phyloP scores from a whole-genome alignment of 2,888 invertebrate genomes.

The Cephus sareptanus region DNA sequence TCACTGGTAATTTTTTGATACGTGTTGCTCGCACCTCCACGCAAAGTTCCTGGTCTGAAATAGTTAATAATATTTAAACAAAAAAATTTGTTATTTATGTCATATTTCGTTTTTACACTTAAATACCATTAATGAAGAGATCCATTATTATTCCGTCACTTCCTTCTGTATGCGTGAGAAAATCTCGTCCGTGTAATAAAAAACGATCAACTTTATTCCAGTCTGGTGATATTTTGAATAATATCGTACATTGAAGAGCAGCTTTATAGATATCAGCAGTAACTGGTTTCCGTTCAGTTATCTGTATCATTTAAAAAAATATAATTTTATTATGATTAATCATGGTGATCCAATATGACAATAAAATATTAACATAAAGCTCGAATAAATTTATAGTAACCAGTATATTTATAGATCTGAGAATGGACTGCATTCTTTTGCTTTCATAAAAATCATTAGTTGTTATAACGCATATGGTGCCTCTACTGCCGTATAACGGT shows the following conservation, averaged over 20 bases:
- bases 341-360: no score
- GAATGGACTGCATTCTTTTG: conserved; percentile 32
- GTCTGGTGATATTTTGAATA: conserved; percentile 50
- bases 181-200: conserved; percentile 47
- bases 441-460: conserved; percentile 32
- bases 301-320: conserved; percentile 29
- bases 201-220: conserved; percentile 58
- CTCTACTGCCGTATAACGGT: conserved; percentile 39
- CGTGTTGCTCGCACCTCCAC: conserved; percentile 36
- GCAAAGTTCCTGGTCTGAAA: conserved; percentile 29
- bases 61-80: conserved; percentile 13
- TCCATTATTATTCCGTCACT: conserved; percentile 47
- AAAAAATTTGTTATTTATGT: not conserved
- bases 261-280: conserved; percentile 48
- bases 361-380: not conserved
- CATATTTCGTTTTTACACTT: not conserved
- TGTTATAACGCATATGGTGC: conserved; percentile 45
- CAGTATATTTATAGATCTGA: no score
- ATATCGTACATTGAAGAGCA: conserved; percentile 56
- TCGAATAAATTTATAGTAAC: conserved; percentile 6
- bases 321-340: not conserved
- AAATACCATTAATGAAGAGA: conserved; percentile 40
- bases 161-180: conserved; percentile 35
- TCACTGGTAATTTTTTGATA: conserved; percentile 40
- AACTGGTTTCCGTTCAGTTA: conserved; percentile 33